Conservation (phyloP, 2,888 invertebrate species). For the Caenorhabditis imperialis region DNA sequence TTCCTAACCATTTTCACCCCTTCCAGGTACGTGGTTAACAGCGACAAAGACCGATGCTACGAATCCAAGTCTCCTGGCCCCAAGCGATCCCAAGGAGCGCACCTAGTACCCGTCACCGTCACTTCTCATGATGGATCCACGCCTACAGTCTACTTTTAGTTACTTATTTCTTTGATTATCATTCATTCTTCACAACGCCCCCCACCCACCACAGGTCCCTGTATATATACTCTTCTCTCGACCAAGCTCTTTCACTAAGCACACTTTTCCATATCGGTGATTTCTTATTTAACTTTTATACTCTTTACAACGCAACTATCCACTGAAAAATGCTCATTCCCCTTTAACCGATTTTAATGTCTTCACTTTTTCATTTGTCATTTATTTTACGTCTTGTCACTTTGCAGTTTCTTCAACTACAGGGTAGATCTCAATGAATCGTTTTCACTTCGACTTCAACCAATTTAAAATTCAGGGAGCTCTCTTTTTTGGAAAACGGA, state of each 20-base stretch:
- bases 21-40: slow-evolving; percentile 60
- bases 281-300: slow-evolving; percentile 1
- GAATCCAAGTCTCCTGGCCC: slow-evolving; percentile 64
- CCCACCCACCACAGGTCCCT: slow-evolving; percentile 18
- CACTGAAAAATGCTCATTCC: slow-evolving; percentile 46
- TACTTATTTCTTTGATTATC: slow-evolving; percentile 2
- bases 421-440: slow-evolving; percentile 63
- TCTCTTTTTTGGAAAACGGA: too few species aligned
- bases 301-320: background rate
- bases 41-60: slow-evolving; percentile 57
- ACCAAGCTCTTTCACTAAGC: slow-evolving; percentile 25
- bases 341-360: background rate
- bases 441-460: too few species aligned
- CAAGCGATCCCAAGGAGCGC: slow-evolving; percentile 65
- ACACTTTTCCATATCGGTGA: slow-evolving; percentile 51
- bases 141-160: slow-evolving; percentile 70
- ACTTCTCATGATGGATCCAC: slow-evolving; percentile 65
- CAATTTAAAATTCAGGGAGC: too few species aligned
- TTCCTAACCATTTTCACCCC: background rate
- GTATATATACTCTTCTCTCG: slow-evolving; percentile 4
- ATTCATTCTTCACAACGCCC: slow-evolving; percentile 22
- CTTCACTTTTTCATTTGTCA: background rate
- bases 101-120: slow-evolving; percentile 69
- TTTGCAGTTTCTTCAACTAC: slow-evolving; percentile 45
- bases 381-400: slow-evolving; percentile 9